Percentiles rank a stretch among this genome's conserved stretches.
Conservation (phyloP, 2,888 invertebrate genomes). For the Limnephilus marmoratus region DNA sequence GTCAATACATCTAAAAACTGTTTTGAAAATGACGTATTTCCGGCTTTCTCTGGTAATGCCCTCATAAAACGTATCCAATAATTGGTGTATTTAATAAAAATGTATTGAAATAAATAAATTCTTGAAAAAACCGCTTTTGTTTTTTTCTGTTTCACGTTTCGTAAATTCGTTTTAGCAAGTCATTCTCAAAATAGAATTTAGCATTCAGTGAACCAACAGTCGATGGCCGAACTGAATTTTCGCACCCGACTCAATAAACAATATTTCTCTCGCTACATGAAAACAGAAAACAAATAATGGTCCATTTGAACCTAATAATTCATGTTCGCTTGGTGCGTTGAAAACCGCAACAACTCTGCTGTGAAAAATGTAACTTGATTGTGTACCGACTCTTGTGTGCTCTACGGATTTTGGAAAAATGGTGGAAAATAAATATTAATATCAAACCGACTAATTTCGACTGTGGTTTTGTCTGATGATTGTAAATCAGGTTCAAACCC, state of each 20-base stretch:
- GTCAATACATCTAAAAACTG: too few relatives aligned
- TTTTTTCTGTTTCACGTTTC: background rate
- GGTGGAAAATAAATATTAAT: background rate
- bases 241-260: background rate
- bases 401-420: background rate
- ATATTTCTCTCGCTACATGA: background rate
- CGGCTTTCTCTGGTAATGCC: too few relatives aligned
- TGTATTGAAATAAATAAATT: too few relatives aligned
- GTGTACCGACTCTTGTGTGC: background rate
- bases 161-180: background rate
- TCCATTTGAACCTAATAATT: background rate
- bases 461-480: too few relatives aligned
- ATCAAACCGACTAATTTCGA: too few relatives aligned
- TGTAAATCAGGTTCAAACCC: too few relatives aligned
- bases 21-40: too few relatives aligned
- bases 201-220: background rate
- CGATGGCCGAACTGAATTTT: background rate
- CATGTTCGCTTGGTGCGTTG: background rate
- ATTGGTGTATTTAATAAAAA: too few relatives aligned
- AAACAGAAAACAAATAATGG: background rate
- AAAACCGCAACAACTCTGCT: background rate
- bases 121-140: background rate
- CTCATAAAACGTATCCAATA: too few relatives aligned
- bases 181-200: background rate
- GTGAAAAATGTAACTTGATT: background rate